Base-by-base conservation (phyloP, 1,140 invertebrate genomes). In the Drosophila simulans region DNA sequence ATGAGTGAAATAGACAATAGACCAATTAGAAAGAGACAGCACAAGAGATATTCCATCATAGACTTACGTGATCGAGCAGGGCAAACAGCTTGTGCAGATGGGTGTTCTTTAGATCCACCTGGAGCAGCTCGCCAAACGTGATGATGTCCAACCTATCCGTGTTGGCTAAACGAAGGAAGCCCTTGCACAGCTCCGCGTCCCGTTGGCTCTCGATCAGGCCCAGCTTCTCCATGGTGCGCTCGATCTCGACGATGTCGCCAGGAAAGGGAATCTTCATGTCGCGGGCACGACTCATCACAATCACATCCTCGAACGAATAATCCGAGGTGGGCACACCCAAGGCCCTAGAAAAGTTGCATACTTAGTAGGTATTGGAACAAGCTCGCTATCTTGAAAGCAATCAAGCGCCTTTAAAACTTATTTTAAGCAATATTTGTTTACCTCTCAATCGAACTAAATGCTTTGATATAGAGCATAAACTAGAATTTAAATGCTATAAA, bases 231-330 rank as follows among this genome's bases (percentile, higher is more conserved):
- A 97, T 94, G 8, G 97, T 93, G 78, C 97, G 96, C 70, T 95
- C 94, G 52, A 95, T 95, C 85, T 97, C 96, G 4, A 98, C 94
- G 34, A 97, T 94, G 13, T 94, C 94, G 11, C 95, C 94, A 5
- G 95, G 95, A 69, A 95, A 94, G 0, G 97, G 96, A 15, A 98
- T 93, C 73, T 97, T 95, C 70, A 97, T 93, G 81, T 96, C 95
- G 81, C 96, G 96, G 7, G 97, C 97, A 77, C 95, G 95, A 31
- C 94, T 95, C 93, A 98, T 97, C 37, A 98, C 93, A 64, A 96
- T 94, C 80, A 97, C 98, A 93, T 98, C 98, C 92, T 98, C 97
- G 91, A 97, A 98, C 0, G 97, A 97, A 91, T 98, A 98, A 92
- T 98, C 97, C n/a, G 97, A 95, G 0, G 97, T 95, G 4, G 97